Base-by-base conservation (phyloP, 2,113 vertebrate genomes). In the Nymphicus hollandicus region DNA sequence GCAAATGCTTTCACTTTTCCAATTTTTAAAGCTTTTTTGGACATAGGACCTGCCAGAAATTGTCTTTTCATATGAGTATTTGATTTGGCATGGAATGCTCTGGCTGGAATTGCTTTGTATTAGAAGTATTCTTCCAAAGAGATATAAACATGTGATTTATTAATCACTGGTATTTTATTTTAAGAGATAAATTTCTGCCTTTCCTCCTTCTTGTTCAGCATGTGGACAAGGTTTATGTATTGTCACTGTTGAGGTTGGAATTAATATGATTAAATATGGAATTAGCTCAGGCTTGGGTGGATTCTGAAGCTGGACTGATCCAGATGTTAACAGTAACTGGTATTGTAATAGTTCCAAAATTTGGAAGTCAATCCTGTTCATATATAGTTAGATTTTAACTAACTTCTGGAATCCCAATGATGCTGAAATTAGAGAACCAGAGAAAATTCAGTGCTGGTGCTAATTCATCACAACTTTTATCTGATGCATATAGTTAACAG, bases 141-240 rank as follows among this genome's bases (percentile, higher is more conserved):
- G 94, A 96, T 88, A 96, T 92, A 97, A 98, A 96, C 82, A 96
- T 96, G 56, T 97, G 96, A 97, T 97, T 97, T 96, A 97, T 97
- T 96, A 97, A 95, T 96, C 84, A 66, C 58, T 97, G 88, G 64
- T 91, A 78, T 96, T 97, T 96, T 95, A 94, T 96, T 96, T 94
- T 92, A 94, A 93, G 72, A 95, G 79, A 96, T 44, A 93, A 92
- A 93, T 93, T 89, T 94, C 81, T 95, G 82, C 85, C 66, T 91
- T 91, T 31, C 47, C 31, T 79, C 56, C 69, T 95, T 95, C 92
- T 61, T 81, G 82, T 93, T 91, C 53, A 95, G 71, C 71, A 50
- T 96, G 93, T 91, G 91, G 82, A 93, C 81, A 60, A 60, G 74
- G 43, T 92, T 97, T 97, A 72, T 63, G 66, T 93, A 53, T 89